Evolutionary conservation across 2,888 invertebrate species (phyloP).

Genomic region (Pharmacophagus antenor): DNA sequence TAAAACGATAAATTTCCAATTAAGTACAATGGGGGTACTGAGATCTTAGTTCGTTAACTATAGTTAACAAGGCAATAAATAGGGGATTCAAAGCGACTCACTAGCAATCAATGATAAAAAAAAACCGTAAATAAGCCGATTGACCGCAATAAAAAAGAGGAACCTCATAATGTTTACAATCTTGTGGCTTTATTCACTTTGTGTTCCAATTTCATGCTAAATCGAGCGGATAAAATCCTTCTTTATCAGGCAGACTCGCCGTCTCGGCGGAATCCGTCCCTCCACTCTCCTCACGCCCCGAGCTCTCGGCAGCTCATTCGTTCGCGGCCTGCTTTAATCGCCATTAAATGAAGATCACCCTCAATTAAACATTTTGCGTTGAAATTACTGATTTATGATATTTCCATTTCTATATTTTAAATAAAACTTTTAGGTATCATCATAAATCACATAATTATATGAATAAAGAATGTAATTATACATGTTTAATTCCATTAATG

Average conservation of each 20-base stretch:
- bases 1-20: conserved; percentile 72
- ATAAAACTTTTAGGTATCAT: background rate
- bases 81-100: conserved; percentile 60
- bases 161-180: conserved; percentile 80
- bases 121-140: conserved; percentile 76
- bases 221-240: conserved; percentile 79
- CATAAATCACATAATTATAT: too few relatives aligned
- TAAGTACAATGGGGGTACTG: conserved; percentile 59
- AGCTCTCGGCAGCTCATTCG: conserved; percentile 36
- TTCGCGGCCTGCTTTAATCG: conserved; percentile 57
- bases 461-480: too few relatives aligned
- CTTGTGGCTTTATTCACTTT: conserved; percentile 81
- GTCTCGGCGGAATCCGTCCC: conserved; percentile 58
- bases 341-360: conserved; percentile 68
- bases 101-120: conserved; percentile 74
- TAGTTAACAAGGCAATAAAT: conserved; percentile 79
- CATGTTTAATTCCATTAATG: too few relatives aligned
- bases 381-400: conserved; percentile 64
- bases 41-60: conserved; percentile 74
- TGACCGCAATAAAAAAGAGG: conserved; percentile 74
- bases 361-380: conserved; percentile 63
- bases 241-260: conserved; percentile 77
- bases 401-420: conserved; percentile 60
- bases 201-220: conserved; percentile 82
- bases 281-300: conserved; percentile 36